These are phyloP conservation scores for Sarcophilus harrisii DNA, from an alignment of 2,797 vertebrate species.

Conservation along the genomic window DNA sequence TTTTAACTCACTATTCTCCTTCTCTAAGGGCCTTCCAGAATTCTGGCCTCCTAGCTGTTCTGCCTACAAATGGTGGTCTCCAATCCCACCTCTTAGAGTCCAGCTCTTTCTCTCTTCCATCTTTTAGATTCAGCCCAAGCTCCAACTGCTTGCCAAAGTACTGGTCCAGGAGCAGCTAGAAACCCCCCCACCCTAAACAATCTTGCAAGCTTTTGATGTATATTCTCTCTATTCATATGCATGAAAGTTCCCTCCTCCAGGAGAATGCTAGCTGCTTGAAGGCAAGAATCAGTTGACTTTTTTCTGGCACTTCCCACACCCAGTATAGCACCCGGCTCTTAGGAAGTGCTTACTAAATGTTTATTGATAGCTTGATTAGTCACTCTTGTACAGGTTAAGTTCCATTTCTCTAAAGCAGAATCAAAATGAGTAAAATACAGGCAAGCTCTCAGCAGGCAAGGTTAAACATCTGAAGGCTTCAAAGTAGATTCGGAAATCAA, in stretches of 20 bases:
- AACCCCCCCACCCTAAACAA: neutral
- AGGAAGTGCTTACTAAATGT: neutral
- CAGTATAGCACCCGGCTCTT: too few relatives aligned
- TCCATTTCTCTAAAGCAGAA: neutral
- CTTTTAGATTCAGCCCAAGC: too few relatives aligned
- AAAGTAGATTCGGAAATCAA: neutral
- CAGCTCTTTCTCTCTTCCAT: too few relatives aligned
- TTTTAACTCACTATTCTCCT: constrained; percentile 6
- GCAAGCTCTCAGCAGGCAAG: neutral
- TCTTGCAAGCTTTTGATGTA: neutral
- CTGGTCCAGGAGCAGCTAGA: too few relatives aligned
- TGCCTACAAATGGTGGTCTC: neutral
- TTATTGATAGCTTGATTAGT: neutral
- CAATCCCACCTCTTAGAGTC: too few relatives aligned
- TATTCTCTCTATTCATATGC: neutral
- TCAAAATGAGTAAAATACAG: neutral
- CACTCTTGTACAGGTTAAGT: neutral
- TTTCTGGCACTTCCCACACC: neutral
- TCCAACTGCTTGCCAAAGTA: too few relatives aligned
- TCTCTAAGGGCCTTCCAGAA: neutral
- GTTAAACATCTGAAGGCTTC: neutral
- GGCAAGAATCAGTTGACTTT: neutral
- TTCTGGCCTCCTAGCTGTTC: constrained; percentile 16
- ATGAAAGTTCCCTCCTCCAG: neutral
- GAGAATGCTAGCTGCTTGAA: neutral